Percentiles rank a stretch among this genome's conserved stretches.
Conservation (phyloP, 2,888 invertebrate species). For the Pristionchus mayeri region DNA sequence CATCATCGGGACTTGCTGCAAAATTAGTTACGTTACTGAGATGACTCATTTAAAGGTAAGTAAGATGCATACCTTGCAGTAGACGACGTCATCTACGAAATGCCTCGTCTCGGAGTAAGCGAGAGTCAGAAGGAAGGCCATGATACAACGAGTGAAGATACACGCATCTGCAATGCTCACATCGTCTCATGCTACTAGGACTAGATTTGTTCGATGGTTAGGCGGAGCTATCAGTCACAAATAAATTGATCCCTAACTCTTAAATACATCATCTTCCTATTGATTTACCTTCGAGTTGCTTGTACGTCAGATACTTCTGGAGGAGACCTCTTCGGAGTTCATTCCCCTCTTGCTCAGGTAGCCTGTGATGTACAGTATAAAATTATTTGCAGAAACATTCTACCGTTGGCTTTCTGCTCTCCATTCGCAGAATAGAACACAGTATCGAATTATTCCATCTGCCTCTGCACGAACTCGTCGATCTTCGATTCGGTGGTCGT, state of each 20-base stretch:
- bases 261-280: background rate
- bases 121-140: slow-evolving; percentile 29
- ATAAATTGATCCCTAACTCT: background rate
- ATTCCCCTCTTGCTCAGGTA: background rate
- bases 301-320: slow-evolving; percentile 28
- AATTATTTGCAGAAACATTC: too few species aligned
- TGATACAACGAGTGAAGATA: slow-evolving; percentile 9
- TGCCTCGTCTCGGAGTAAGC: slow-evolving; percentile 16
- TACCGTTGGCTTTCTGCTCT: background rate
- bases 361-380: background rate
- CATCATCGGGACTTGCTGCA: slow-evolving; percentile 38
- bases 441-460: background rate
- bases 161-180: slow-evolving; percentile 22
- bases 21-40: too few species aligned
- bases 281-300: slow-evolving; percentile 14
- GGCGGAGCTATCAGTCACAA: too few species aligned
- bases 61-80: slow-evolving; percentile 15
- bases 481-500: background rate
- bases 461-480: background rate
- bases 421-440: slow-evolving; percentile 28
- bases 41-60: too few species aligned
- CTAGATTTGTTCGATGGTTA: too few species aligned
- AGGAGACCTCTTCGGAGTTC: background rate
- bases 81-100: slow-evolving; percentile 44
- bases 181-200: too few species aligned